These are phyloP conservation scores for Zaprionus nigranus DNA, from an alignment of 1,140 invertebrate genomes.

Conservation along the genomic window DNA sequence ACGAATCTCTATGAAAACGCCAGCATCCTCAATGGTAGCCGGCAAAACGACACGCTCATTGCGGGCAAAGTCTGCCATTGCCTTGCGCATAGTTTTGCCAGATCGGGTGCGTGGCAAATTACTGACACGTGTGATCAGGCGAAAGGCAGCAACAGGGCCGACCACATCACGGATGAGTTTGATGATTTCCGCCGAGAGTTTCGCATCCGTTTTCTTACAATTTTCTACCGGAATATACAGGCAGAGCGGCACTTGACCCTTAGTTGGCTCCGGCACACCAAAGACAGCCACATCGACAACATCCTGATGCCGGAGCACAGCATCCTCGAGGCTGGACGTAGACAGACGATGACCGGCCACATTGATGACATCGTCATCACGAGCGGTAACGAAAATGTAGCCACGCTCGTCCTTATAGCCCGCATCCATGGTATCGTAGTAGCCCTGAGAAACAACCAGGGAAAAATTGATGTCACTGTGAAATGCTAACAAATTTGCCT, in stretches of 20 bases:
- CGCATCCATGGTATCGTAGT: slow-evolving; percentile 98
- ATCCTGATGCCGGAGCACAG: slow-evolving; percentile 92
- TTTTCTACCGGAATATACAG: slow-evolving; percentile 90
- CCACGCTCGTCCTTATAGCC: slow-evolving; percentile 93
- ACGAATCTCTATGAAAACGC: slow-evolving; percentile 90
- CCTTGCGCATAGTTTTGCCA: slow-evolving; percentile 94
- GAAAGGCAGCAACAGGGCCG: slow-evolving; percentile 95
- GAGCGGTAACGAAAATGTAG: slow-evolving; percentile 94
- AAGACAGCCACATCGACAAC: slow-evolving; percentile 94
- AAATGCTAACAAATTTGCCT: no score
- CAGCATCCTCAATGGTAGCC: slow-evolving; percentile 94
- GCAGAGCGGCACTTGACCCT: slow-evolving; percentile 95
- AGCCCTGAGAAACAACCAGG: slow-evolving; percentile 88
- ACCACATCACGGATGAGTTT: slow-evolving; percentile 91
- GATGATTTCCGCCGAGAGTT: slow-evolving; percentile 89
- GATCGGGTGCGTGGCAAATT: slow-evolving; percentile 92
- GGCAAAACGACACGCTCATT: slow-evolving; percentile 92
- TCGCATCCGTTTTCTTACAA: slow-evolving; percentile 86
- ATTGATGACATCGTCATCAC: slow-evolving; percentile 98
- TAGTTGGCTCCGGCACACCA: slow-evolving; percentile 94
- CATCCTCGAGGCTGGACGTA: slow-evolving; percentile 94
- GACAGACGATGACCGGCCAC: slow-evolving; percentile 96
- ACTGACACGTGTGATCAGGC: slow-evolving; percentile 90
- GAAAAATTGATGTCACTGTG: not conserved
- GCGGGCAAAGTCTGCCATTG: slow-evolving; percentile 92